A percentile compares a stretch with the other conserved stretches of the same genome.
Conservation (phyloP, 2,113 vertebrate genomes). For the Butastur rufipennis region DNA sequence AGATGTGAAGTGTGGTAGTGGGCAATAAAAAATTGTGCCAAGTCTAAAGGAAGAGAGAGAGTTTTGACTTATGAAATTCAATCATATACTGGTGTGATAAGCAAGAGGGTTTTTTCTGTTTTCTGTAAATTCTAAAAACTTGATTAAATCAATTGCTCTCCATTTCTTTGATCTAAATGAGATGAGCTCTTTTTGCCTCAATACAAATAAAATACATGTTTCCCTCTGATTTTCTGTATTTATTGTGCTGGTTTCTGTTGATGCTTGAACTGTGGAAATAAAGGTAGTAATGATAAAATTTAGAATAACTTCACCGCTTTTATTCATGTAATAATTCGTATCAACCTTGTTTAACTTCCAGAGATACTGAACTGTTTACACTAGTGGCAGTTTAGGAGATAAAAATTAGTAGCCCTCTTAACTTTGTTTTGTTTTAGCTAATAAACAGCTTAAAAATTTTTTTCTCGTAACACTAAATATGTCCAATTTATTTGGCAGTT, state of each 20-base stretch:
- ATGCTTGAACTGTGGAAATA: not conserved
- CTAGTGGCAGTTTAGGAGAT: not conserved
- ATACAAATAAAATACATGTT: slow-evolving; percentile 64
- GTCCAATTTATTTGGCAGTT: not conserved
- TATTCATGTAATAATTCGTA: not conserved
- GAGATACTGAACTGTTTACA: not conserved
- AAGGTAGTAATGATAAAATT: not conserved
- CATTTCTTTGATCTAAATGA: slow-evolving; percentile 31
- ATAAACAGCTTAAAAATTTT: not conserved
- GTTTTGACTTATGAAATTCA: slow-evolving; percentile 26
- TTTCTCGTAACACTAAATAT: not conserved
- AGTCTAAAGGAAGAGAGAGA: not conserved
- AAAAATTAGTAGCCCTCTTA: not conserved
- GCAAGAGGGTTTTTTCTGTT: not conserved
- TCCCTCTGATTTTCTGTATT: slow-evolving; percentile 24
- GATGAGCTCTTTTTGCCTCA: slow-evolving; percentile 16
- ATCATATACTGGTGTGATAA: not conserved
- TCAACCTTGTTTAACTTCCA: not conserved
- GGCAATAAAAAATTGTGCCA: slow-evolving; percentile 39
- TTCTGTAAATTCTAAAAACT: slow-evolving; percentile 40
- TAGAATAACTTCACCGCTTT: not conserved
- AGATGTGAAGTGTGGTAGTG: slow-evolving; percentile 7
- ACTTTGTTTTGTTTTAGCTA: not conserved
- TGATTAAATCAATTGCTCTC: slow-evolving; percentile 18
- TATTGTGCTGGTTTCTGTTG: not conserved